Evolutionary conservation across 1,140 invertebrate genomes (phyloP).

Genomic region (Macrotrachela quadricornifera): DNA sequence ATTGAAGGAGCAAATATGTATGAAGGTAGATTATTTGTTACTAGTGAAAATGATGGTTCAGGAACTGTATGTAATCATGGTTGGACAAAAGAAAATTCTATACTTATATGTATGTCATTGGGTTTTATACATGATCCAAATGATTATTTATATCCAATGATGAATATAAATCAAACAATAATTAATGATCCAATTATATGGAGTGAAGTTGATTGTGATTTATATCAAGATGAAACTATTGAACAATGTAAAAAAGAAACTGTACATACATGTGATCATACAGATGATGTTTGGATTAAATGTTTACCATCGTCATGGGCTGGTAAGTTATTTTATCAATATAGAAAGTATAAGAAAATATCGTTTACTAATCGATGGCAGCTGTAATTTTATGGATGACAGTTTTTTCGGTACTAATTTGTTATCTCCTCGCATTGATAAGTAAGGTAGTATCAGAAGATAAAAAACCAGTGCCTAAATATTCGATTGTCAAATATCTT

Average conservation of each 20-base stretch:
- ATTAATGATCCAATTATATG: slow-evolving; percentile 1
- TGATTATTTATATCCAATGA: neutral
- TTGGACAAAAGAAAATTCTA: slow-evolving; percentile 5
- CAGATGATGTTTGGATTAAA: slow-evolving; percentile 8
- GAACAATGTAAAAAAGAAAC: neutral
- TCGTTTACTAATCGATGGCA: too few relatives aligned
- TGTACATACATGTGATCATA: slow-evolving; percentile 4
- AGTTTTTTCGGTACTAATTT: too few relatives aligned
- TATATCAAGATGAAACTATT: neutral
- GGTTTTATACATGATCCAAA: slow-evolving; percentile 4
- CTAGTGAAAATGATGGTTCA: neutral
- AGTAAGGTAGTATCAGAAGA: too few relatives aligned
- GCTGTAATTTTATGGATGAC: too few relatives aligned
- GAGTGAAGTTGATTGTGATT: slow-evolving; percentile 8
- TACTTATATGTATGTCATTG: slow-evolving; percentile 1
- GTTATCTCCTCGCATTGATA: too few relatives aligned
- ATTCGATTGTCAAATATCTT: too few relatives aligned
- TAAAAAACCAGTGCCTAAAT: too few relatives aligned
- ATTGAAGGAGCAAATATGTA: slow-evolving; percentile 1
- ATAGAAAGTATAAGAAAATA: too few relatives aligned
- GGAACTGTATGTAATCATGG: slow-evolving; percentile 6
- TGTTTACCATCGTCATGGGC: slow-evolving; percentile 3
- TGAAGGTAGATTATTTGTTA: neutral
- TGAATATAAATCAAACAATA: neutral
- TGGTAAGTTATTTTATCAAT: too few relatives aligned